A percentile compares a stretch with the other conserved stretches of the same genome.
These are phyloP conservation scores for Drosophila quinaria DNA, from an alignment of 2,888 invertebrate genomes.

Conservation along the genomic window DNA sequence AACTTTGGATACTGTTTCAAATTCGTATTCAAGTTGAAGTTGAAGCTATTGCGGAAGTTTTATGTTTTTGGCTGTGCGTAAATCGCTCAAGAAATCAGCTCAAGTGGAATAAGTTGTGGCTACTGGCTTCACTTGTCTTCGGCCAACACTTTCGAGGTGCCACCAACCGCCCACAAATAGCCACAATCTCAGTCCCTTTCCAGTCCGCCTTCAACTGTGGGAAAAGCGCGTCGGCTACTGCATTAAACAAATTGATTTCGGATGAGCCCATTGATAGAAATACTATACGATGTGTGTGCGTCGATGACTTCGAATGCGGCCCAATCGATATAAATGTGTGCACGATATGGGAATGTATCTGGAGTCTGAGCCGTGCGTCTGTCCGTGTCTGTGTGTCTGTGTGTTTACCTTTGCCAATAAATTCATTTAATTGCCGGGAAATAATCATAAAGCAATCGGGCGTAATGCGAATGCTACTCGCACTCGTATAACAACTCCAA, in stretches of 20 bases:
- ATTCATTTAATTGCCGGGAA: slow-evolving; percentile 84
- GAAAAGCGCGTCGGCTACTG: slow-evolving; percentile 57
- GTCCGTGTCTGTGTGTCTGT: slow-evolving; percentile 9
- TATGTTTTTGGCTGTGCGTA: slow-evolving; percentile 80
- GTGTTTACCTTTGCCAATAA: slow-evolving; percentile 83
- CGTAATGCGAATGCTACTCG: slow-evolving; percentile 61
- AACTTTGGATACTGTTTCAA: slow-evolving; percentile 1
- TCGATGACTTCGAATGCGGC: slow-evolving; percentile 47
- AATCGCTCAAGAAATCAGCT: slow-evolving; percentile 80
- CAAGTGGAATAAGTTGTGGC: slow-evolving; percentile 82
- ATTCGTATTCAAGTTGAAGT: slow-evolving; percentile 31
- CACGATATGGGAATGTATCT: slow-evolving; percentile 9
- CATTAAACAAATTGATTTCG: slow-evolving; percentile 80
- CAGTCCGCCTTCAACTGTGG: slow-evolving; percentile 26
- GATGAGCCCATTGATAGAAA: slow-evolving; percentile 72
- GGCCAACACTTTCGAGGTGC: slow-evolving; percentile 69
- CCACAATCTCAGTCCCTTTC: slow-evolving; percentile 8
- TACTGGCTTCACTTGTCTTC: slow-evolving; percentile 54
- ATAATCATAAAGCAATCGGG: slow-evolving; percentile 85
- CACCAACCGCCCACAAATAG: slow-evolving; percentile 10
- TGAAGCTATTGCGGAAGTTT: slow-evolving; percentile 76
- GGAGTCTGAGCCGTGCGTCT: slow-evolving; percentile 2
- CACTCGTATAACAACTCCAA: slow-evolving; percentile 28
- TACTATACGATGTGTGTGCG: slow-evolving; percentile 66
- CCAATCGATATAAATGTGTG: slow-evolving; percentile 66